Percentiles rank a stretch among this genome's conserved stretches.
phyloP scores from a whole-genome alignment of 1,140 invertebrate species.

The Lordiphosa clarofinis region DNA sequence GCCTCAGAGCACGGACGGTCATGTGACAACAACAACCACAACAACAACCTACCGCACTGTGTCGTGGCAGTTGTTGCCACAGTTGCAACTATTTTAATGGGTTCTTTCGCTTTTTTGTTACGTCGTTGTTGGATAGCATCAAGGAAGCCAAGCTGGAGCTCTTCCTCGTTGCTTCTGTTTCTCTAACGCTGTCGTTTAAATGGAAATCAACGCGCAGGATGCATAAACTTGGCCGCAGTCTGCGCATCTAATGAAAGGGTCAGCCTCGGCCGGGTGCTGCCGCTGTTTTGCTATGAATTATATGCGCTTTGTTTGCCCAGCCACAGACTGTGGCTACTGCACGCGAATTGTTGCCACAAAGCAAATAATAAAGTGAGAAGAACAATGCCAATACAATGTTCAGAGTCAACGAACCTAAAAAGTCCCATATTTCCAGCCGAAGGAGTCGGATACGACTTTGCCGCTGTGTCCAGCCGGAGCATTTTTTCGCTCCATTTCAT shows the following conservation, averaged over 20 bases:
- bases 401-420: slow-evolving; percentile 76
- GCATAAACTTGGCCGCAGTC: slow-evolving; percentile 65
- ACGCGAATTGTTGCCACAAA: slow-evolving; percentile 69
- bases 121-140: slow-evolving; percentile 65
- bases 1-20: slow-evolving; percentile 6
- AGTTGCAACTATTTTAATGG: slow-evolving; percentile 72
- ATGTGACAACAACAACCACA: slow-evolving; percentile 64
- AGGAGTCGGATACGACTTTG: slow-evolving; percentile 37
- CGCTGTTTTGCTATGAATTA: slow-evolving; percentile 64
- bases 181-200: slow-evolving; percentile 77
- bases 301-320: slow-evolving; percentile 66
- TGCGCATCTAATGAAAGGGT: slow-evolving; percentile 73
- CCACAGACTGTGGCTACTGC: slow-evolving; percentile 57
- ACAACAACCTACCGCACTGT: slow-evolving; percentile 53
- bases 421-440: slow-evolving; percentile 73
- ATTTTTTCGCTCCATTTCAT: slow-evolving; percentile 78
- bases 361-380: slow-evolving; percentile 78
- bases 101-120: slow-evolving; percentile 65
- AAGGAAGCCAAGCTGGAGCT: slow-evolving; percentile 63
- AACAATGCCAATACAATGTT: slow-evolving; percentile 76
- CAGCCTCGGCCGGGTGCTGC: slow-evolving; percentile 36
- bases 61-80: slow-evolving; percentile 32
- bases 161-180: slow-evolving; percentile 40
- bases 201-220: slow-evolving; percentile 78
- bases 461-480: slow-evolving; percentile 62